phyloP scores from a whole-genome alignment of 2,797 vertebrate genomes.

The Hydrocynus forskahlii region DNA sequence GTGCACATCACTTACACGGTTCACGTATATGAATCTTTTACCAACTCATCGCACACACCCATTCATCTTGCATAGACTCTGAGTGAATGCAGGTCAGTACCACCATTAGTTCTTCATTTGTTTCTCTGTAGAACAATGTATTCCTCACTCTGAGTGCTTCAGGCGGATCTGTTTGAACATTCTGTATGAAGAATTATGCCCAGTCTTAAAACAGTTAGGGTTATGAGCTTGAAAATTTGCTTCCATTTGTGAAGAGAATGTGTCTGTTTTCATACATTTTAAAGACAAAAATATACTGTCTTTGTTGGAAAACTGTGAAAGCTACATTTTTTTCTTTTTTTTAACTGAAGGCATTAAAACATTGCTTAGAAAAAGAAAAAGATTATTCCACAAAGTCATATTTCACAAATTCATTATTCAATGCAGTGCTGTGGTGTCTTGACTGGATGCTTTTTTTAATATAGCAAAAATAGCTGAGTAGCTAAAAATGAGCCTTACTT shows the following conservation, averaged over 20 bases:
- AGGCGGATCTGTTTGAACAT: not conserved
- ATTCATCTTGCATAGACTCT: slow-evolving; percentile 6
- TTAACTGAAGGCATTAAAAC: too few species aligned
- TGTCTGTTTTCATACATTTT: not conserved
- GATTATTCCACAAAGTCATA: too few species aligned
- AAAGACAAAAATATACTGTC: not conserved
- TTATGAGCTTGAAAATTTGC: slow-evolving; percentile 1
- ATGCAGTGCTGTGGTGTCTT: too few species aligned
- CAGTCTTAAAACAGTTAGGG: not conserved
- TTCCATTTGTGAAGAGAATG: not conserved
- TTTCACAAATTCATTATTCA: too few species aligned
- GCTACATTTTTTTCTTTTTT: too few species aligned
- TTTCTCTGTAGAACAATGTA: not conserved
- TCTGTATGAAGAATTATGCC: not conserved
- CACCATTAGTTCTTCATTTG: not conserved
- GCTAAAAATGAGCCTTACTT: too few species aligned
- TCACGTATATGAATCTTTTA: too few species aligned
- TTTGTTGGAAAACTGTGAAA: not conserved
- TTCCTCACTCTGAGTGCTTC: slow-evolving; percentile 3
- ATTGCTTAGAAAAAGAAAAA: too few species aligned
- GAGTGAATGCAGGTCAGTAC: slow-evolving; percentile 1
- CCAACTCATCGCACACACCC: not conserved
- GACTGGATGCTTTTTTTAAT: too few species aligned
- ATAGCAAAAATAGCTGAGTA: too few species aligned
- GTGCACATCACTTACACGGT: too few species aligned